phyloP scores from a whole-genome alignment of 2,888 invertebrate genomes.

The Monochamus alternatus region DNA sequence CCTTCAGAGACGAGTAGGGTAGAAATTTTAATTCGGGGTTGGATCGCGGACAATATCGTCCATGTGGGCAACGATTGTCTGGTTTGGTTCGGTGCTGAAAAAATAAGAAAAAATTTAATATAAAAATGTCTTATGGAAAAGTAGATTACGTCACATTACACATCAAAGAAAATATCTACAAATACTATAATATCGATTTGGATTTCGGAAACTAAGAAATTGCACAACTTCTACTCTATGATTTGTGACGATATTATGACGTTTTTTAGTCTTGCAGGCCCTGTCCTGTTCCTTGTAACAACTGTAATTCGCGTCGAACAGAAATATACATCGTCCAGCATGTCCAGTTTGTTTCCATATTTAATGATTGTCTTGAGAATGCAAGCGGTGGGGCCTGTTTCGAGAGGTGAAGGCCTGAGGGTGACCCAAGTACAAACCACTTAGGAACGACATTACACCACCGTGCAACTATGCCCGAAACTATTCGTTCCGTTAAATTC shows the following conservation, averaged over 20 bases:
- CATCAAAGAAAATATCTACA: no score
- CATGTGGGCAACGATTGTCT: neutral
- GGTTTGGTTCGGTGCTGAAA: no score
- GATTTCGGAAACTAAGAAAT: no score
- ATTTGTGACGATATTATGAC: no score
- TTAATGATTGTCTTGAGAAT: neutral
- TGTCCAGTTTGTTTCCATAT: neutral
- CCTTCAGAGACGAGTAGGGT: neutral
- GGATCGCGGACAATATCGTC: neutral
- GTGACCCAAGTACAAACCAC: constrained; percentile 46
- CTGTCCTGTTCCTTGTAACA: neutral
- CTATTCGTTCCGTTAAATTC: neutral
- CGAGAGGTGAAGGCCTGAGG: constrained; percentile 47
- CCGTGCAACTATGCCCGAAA: neutral
- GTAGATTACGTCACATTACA: no score
- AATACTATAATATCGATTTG: no score
- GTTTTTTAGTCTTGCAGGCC: constrained; percentile 11
- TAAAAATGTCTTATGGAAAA: no score
- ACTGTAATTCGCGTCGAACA: no score
- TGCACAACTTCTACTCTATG: no score
- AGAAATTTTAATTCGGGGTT: constrained; percentile 36
- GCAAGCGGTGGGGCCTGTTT: constrained; percentile 29
- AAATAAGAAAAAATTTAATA: no score
- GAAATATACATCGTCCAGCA: neutral
- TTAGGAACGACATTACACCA: constrained; percentile 58